Evolutionary conservation across 1,140 invertebrate species (phyloP), one percentile per base, ranked within the genome.

Genomic region (Macrostomum lignano): DNA sequence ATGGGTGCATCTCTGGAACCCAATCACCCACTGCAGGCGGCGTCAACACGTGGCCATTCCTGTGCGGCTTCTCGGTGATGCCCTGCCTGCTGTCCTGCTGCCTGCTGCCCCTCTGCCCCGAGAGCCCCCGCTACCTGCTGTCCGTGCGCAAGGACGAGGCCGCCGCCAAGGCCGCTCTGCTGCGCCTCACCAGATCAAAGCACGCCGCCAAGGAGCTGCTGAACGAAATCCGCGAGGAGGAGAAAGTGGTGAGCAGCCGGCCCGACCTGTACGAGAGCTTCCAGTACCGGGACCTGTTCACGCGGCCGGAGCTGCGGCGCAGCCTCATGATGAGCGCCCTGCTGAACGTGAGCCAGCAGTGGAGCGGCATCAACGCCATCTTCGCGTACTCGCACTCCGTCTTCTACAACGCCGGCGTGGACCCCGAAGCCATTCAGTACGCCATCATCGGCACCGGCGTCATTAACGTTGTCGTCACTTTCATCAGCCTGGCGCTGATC

Each of bases 311-410:
- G 19, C 19, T 28, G 9, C 26, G 26, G 3, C 15, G 15, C 14
- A 17, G 14, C 15, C 26, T 28, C 9, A 7, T 28, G 9, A 17
- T 28, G 15, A 17, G 26, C 3, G 19, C 19, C 19, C 19, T 17
- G 4, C 26, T 28, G 19, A 28, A 15, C 14, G 19, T 28, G 4
- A 15, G 26, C 19, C 26, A 28, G 19, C 26, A 28, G 9, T 28
- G 26, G 26, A 15, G 14, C 5, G 26, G 26, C 7, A 28, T 28
- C 19, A 28, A 28, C 19, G 26, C 26, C 14, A 75, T 84, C 3
- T 76, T 82, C 48, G 81, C 73, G 56, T 84, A 72, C 60, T 82
- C 76, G 0, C 74, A 71, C 0, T 61, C 63, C 17, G 77, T 82
- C 31, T 81, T 81, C 50, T 57, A 52, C 37, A 65, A 63, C 35